Conservation (phyloP, 2,888 invertebrate genomes). For the Deilephila porcellus region DNA sequence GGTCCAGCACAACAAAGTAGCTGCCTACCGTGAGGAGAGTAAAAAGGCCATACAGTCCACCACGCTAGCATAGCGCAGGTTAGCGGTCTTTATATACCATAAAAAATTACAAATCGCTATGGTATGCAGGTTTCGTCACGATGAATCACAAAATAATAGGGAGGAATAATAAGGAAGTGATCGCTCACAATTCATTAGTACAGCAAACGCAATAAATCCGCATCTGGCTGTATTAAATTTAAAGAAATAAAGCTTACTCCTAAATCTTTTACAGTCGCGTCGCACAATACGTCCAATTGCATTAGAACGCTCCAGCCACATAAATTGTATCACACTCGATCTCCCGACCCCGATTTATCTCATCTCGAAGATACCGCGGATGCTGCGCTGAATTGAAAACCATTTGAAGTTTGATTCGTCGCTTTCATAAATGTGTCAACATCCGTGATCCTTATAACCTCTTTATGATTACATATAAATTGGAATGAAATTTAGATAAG, state of each 20-base stretch:
- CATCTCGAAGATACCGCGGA: conserved; percentile 34
- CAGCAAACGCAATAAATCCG: conserved; percentile 3
- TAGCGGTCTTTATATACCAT: no score
- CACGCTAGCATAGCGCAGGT: no score
- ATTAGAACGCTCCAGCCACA: conserved; percentile 55
- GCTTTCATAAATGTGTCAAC: neutral
- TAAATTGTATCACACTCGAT: conserved; percentile 60
- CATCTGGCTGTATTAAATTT: conserved; percentile 1
- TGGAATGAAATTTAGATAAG: no score
- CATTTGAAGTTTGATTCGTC: conserved; percentile 41
- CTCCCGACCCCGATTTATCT: conserved; percentile 50
- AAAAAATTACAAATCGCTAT: no score
- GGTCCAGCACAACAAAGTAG: no score
- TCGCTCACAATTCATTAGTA: neutral
- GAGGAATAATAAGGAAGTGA: no score
- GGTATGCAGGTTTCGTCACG: no score
- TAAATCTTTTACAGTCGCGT: conserved; percentile 41
- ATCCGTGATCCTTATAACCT: no score
- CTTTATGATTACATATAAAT: no score
- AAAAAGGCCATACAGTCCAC: no score
- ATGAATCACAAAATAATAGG: no score
- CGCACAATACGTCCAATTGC: conserved; percentile 57
- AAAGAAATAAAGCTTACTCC: conserved; percentile 33
- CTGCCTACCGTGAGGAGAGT: no score
- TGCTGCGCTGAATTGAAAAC: conserved; percentile 47